A percentile compares a stretch with the other conserved stretches of the same genome.
phyloP scores from a whole-genome alignment of 2,113 vertebrate genomes.

The Muntiacus reevesi region DNA sequence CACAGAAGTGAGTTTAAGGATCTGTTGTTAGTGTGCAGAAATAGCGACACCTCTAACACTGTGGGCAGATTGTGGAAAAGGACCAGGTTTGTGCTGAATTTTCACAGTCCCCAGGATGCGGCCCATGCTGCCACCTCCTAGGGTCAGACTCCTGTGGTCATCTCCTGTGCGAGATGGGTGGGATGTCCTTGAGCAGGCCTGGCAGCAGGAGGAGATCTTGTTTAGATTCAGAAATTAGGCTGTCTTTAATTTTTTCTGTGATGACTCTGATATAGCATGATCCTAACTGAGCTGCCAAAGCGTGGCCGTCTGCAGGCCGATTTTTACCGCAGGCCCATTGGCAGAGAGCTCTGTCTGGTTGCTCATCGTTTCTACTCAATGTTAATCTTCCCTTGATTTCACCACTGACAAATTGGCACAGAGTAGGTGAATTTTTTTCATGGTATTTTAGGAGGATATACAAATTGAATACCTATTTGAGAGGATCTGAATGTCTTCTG shows the following conservation, averaged over 20 bases:
- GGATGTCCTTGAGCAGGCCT: background rate
- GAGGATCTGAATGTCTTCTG: background rate
- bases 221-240: slow-evolving; percentile 33
- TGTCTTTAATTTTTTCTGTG: slow-evolving; percentile 17
- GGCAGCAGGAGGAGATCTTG: background rate
- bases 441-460: background rate
- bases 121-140: background rate
- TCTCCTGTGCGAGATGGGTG: background rate
- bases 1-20: background rate
- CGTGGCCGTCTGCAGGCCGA: background rate
- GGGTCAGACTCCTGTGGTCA: background rate
- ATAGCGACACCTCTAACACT: background rate
- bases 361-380: background rate
- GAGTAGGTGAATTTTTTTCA: background rate
- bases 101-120: background rate
- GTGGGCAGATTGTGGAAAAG: background rate
- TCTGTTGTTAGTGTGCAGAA: background rate
- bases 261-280: background rate
- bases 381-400: slow-evolving; percentile 1
- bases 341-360: background rate
- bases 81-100: slow-evolving; percentile 24
- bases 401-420: background rate
- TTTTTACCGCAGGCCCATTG: background rate
- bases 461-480: background rate
- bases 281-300: background rate